Percentiles rank a stretch among this genome's conserved stretches.
phyloP scores from a whole-genome alignment of 2,888 invertebrate species.

The Belgica antarctica region DNA sequence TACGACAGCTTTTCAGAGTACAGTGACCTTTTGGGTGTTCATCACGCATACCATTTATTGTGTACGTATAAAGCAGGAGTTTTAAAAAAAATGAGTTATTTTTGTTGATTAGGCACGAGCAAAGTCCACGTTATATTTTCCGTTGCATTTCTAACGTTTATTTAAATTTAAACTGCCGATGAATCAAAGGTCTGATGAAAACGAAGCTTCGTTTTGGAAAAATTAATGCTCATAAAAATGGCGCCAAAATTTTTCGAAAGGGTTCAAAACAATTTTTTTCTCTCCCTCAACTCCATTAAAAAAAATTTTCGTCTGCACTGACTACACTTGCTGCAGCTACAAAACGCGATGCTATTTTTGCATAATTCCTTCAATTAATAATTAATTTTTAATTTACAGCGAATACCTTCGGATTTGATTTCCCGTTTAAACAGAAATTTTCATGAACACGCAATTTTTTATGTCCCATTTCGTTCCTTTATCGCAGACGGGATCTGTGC shows the following conservation, averaged over 20 bases:
- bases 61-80: not conserved
- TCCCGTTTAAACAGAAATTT: not conserved
- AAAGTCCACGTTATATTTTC: no score
- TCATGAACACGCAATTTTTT: not conserved
- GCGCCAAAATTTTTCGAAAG: not conserved
- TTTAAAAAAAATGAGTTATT: no score
- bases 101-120: no score
- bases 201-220: not conserved
- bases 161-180: no score
- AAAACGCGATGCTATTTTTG: no score
- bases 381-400: not conserved
- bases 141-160: no score
- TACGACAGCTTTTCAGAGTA: not conserved
- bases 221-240: not conserved
- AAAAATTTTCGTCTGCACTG: no score
- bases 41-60: not conserved
- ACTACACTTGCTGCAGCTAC: no score
- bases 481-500: not conserved
- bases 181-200: no score
- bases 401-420: not conserved
- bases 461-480: not conserved
- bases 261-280: no score
- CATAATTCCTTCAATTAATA: no score
- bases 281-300: no score
- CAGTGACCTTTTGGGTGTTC: constrained; percentile 11